Conservation (phyloP, 1,140 invertebrate species). For the Sycophila sp. region DNA sequence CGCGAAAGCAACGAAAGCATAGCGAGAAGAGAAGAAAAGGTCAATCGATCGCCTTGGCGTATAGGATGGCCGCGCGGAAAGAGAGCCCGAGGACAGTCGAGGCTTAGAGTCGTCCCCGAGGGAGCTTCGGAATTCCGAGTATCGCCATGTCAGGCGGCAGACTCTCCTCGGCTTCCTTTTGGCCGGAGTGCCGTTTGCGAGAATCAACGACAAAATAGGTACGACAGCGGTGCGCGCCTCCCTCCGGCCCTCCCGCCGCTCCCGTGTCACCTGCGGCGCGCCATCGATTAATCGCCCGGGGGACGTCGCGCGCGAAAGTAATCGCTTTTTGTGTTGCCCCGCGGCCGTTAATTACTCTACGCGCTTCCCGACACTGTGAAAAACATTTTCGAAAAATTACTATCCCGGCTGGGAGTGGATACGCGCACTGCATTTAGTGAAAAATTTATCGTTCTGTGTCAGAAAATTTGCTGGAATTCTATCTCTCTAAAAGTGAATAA, state of each 20-base stretch:
- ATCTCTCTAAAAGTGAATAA: too few relatives aligned
- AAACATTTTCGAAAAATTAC: too few relatives aligned
- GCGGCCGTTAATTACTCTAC: slow-evolving; percentile 12
- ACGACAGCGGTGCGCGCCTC: background rate
- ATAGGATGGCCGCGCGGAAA: too few relatives aligned
- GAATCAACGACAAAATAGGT: slow-evolving; percentile 6
- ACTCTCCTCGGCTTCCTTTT: background rate
- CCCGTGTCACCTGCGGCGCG: slow-evolving; percentile 12
- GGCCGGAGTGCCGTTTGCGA: background rate
- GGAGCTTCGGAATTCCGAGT: slow-evolving; percentile 14
- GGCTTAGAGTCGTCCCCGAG: background rate
- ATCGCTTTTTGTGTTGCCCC: background rate
- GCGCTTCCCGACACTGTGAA: background rate
- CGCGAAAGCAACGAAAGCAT: too few relatives aligned
- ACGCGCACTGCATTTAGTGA: too few relatives aligned
- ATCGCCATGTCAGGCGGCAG: slow-evolving; percentile 19
- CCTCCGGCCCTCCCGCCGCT: too few relatives aligned
- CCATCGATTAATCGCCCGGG: slow-evolving; percentile 8
- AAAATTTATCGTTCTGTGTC: too few relatives aligned
- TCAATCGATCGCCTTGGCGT: too few relatives aligned
- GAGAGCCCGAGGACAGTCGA: background rate
- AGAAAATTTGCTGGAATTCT: too few relatives aligned
- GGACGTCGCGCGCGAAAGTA: background rate
- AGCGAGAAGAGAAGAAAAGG: too few relatives aligned
- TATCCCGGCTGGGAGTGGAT: too few relatives aligned